These are phyloP conservation scores for Chaunax sp. DNA, from an alignment of 2,797 vertebrate genomes.

Conservation along the genomic window DNA sequence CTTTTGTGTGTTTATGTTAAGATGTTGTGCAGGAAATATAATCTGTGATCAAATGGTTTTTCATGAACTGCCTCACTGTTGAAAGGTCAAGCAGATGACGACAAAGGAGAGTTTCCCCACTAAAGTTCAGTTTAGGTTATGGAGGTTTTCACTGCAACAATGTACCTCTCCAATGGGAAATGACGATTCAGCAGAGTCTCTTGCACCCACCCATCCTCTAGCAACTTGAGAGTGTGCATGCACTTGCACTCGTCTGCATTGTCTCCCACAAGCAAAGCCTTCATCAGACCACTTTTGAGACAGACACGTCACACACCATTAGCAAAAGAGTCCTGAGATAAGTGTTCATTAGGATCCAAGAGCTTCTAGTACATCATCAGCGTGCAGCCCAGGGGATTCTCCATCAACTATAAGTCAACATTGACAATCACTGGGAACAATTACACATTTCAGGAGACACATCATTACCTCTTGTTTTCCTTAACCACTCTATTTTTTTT, in stretches of 20 bases:
- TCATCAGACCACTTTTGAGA: conserved; percentile 51
- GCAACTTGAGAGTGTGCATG: conserved; percentile 11
- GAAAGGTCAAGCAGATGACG: conserved; percentile 24
- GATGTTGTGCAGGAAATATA: conserved; percentile 15
- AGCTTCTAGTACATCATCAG: conserved; percentile 58
- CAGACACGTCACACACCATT: conserved; percentile 56
- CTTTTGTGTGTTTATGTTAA: not conserved
- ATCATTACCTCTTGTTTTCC: not conserved
- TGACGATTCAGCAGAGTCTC: conserved; percentile 18
- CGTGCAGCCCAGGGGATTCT: conserved; percentile 38
- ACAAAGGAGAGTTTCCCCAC: not conserved
- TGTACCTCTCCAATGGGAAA: not conserved
- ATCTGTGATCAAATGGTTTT: not conserved
- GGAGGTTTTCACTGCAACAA: not conserved
- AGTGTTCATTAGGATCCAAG: conserved; percentile 54
- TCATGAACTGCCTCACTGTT: not conserved
- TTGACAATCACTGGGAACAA: conserved; percentile 5
- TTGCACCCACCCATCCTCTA: not conserved
- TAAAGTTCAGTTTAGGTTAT: not conserved
- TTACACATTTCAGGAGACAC: not conserved
- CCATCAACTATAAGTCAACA: conserved; percentile 28
- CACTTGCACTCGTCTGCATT: conserved; percentile 23
- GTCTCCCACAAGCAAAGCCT: conserved; percentile 31
- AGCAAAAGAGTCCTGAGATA: conserved; percentile 50
- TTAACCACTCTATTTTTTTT: not conserved